Base-by-base conservation (phyloP, 2,797 vertebrate species). In the Odontamblyopus rebecca region DNA sequence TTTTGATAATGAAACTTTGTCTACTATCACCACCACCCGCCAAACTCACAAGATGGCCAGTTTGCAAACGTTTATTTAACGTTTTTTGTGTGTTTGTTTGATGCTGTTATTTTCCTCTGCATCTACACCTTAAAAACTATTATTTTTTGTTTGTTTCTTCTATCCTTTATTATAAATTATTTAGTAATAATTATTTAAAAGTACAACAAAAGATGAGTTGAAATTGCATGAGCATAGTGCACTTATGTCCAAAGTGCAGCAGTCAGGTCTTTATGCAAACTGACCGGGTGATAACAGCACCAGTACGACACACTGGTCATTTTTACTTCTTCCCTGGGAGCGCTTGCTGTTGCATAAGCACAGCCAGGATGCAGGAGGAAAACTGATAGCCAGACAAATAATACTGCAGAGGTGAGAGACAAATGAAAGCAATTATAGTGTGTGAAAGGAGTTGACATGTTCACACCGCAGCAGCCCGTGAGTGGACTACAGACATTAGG, bases 221-320 rank as follows among this genome's bases (percentile, higher is more conserved):
- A 7, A n/a, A 66, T 78, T 30, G 32, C 64, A 72, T 63, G 67
- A 72, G n/a, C 16, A 61, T 61, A 23, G 5, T 57, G 19, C 29
- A 29, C 75, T 79, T 63, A 76, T 84, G 87, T 83, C 75, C 77
- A 85, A 75, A 86, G 53, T 67, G 70, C 73, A 67, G 23, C 77
- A 74, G 69, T 77, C 77, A 70, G 72, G 50, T 72, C 73, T 79
- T 56, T 16, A 82, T 84, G 81, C 80, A 86, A 86, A 82, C 61
- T 23, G 19, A 23, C 19, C 26, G 35, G 32, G 19, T 35, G 11
- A 38, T 5, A n/a, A 38, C 63, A 27, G 19, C 41, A 19, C 23
- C 4, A 68, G 75, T 0, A 27, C 71, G 51, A 11, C 67, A 19
- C 0, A 12, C 60, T 4, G 73, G n/a, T 63, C 53, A 7, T 13